Evolutionary conservation across 2,888 invertebrate species (phyloP).

Genomic region (Zelleria hepariella): DNA sequence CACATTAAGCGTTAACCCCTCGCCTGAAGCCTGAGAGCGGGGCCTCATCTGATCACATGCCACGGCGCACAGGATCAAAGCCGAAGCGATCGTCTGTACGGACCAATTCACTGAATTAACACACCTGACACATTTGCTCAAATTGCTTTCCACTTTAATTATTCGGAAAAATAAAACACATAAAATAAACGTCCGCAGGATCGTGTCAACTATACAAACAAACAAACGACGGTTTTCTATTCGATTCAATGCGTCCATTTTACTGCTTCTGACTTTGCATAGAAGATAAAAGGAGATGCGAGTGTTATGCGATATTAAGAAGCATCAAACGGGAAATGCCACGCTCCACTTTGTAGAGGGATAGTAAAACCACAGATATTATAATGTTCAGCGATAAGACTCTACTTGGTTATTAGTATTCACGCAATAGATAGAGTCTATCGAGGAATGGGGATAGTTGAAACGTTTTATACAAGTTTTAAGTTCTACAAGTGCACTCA

Average conservation of each 20-base stretch:
- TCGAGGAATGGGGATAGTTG: constrained; percentile 39
- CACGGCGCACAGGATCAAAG: constrained; percentile 65
- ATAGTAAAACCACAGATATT: not conserved
- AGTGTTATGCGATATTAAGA: not conserved
- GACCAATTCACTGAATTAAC: constrained; percentile 57
- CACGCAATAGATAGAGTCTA: constrained; percentile 31
- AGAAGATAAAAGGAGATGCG: no score
- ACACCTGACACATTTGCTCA: constrained; percentile 49
- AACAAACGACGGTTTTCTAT: not conserved
- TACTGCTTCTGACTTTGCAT: not conserved
- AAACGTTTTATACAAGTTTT: constrained; percentile 53
- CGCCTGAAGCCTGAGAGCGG: constrained; percentile 31
- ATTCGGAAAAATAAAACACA: not conserved
- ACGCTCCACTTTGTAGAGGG: not conserved
- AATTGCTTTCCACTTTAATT: constrained; percentile 10
- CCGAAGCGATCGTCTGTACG: constrained; percentile 49
- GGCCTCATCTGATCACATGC: constrained; percentile 56
- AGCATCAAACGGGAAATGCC: not conserved
- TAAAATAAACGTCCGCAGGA: not conserved
- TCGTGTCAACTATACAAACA: not conserved
- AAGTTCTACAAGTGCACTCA: constrained; percentile 44
- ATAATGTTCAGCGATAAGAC: no score
- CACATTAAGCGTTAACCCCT: constrained; percentile 20
- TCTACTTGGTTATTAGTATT: constrained; percentile 14
- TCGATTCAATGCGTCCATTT: not conserved